These are phyloP conservation scores for Geococcyx californianus DNA, from an alignment of 2,113 vertebrate genomes.

Conservation along the genomic window DNA sequence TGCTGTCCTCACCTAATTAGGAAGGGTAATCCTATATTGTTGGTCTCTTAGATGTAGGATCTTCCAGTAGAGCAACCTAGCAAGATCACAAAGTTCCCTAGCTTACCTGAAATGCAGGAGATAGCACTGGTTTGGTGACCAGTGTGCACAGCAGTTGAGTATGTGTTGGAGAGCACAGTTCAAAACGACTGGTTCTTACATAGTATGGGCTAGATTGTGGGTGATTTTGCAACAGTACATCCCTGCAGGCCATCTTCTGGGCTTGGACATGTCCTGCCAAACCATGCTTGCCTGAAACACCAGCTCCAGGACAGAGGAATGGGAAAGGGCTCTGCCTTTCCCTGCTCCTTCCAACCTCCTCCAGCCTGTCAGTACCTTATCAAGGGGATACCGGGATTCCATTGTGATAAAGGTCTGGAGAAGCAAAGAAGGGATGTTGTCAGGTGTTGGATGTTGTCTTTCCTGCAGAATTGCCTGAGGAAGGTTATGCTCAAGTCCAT, in stretches of 20 bases:
- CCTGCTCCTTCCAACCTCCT: background rate
- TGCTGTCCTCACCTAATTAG: background rate
- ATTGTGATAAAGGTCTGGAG: background rate
- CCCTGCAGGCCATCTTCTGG: background rate
- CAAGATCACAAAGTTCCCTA: background rate
- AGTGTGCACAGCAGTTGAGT: background rate
- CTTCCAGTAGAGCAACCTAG: background rate
- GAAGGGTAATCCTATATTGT: background rate
- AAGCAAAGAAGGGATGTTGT: background rate
- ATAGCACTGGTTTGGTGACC: background rate
- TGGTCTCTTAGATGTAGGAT: background rate
- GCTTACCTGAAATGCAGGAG: background rate
- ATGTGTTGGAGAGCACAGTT: fast-evolving
- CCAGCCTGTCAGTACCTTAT: background rate
- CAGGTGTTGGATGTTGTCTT: background rate
- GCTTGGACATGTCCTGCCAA: background rate
- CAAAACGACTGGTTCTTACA: fast-evolving
- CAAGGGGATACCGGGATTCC: background rate
- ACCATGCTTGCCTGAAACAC: background rate
- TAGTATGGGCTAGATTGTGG: background rate
- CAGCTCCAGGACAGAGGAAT: background rate
- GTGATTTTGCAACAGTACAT: background rate
- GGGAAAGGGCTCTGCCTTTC: background rate
- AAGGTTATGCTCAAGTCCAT: background rate
- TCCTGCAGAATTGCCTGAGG: background rate